Conservation (phyloP, 2,797 vertebrate genomes). For the Lepidocolaptes lacrymiger region DNA sequence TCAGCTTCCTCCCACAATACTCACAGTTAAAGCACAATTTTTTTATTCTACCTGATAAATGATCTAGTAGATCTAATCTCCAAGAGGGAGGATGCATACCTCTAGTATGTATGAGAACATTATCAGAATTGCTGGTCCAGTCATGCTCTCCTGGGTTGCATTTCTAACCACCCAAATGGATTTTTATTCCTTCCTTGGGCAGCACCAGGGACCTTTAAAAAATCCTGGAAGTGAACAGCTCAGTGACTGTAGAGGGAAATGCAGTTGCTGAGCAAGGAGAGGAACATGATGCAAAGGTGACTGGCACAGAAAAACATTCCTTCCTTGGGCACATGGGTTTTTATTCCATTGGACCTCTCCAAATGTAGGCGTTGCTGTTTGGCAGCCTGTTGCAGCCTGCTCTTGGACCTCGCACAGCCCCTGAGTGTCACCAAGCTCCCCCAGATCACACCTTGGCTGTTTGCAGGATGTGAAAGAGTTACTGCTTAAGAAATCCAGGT, state of each 20-base stretch:
- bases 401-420: fast-evolving
- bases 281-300: background rate
- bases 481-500: background rate
- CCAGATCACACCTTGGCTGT: background rate
- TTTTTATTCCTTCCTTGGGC: background rate
- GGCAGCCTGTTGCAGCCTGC: background rate
- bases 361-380: background rate
- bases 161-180: background rate
- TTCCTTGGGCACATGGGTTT: fast-evolving
- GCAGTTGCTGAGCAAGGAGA: background rate
- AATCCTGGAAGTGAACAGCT: background rate
- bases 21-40: background rate
- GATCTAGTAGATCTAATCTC: background rate
- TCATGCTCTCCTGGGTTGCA: background rate
- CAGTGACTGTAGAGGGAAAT: background rate
- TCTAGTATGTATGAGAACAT: background rate
- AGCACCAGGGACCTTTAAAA: background rate
- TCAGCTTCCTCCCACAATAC: background rate
- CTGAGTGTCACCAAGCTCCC: background rate
- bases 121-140: background rate
- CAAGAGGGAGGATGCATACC: background rate
- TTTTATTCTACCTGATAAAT: background rate
- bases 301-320: background rate
- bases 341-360: background rate
- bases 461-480: background rate